These are phyloP conservation scores for Aphaenogaster ashmeadi DNA, from an alignment of 1,140 invertebrate genomes.

Conservation along the genomic window DNA sequence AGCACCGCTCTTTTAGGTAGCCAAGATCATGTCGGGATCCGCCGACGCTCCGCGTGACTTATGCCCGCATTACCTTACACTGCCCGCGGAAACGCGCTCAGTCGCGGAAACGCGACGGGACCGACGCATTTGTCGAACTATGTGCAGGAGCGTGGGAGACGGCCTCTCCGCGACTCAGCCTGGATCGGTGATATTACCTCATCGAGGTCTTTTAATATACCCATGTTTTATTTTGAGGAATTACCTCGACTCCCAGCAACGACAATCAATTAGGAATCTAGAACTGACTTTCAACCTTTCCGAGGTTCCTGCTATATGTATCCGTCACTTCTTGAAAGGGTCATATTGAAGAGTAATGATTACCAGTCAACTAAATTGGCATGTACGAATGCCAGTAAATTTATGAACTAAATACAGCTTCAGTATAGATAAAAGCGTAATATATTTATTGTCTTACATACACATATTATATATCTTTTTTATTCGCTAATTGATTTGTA, in stretches of 20 bases:
- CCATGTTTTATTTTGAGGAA: not conserved
- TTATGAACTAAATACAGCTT: not conserved
- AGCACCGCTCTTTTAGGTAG: conserved; percentile 67
- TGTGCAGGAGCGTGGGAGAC: conserved; percentile 14
- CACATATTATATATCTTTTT: not conserved
- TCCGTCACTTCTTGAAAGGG: not conserved
- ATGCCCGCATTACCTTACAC: conserved; percentile 46
- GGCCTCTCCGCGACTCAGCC: not conserved
- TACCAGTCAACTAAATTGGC: not conserved
- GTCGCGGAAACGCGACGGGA: conserved; percentile 29
- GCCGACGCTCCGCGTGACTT: conserved; percentile 60
- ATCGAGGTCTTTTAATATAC: not conserved
- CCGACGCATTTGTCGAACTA: conserved; percentile 4
- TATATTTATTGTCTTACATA: not conserved
- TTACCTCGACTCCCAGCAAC: not conserved
- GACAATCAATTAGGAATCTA: not conserved
- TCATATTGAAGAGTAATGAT: conserved; percentile 10
- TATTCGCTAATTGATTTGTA: not conserved
- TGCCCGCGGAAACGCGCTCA: conserved; percentile 39
- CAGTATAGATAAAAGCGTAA: not conserved
- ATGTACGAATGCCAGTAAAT: not conserved
- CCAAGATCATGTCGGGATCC: conserved; percentile 56
- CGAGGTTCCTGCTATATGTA: not conserved
- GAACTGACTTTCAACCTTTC: not conserved
- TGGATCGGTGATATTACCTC: not conserved